A percentile compares a stretch with the other conserved stretches of the same genome.
These are phyloP conservation scores for Drosophila gunungcola DNA, from an alignment of 1,140 invertebrate genomes.

Conservation along the genomic window DNA sequence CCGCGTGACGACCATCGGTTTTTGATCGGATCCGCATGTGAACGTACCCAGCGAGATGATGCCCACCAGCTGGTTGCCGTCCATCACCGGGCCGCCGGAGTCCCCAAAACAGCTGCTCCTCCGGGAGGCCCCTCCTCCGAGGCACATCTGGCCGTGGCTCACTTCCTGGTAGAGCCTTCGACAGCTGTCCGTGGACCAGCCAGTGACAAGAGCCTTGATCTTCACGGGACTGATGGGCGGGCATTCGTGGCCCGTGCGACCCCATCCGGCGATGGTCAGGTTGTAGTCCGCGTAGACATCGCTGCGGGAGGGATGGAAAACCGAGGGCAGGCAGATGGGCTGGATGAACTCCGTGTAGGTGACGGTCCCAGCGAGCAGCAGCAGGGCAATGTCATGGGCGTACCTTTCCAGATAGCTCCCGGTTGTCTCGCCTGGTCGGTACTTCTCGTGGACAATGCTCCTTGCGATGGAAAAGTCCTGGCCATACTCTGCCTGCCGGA, in stretches of 20 bases:
- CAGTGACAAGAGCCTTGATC: constrained; percentile 22
- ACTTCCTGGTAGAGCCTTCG: constrained; percentile 8
- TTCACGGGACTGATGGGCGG: constrained; percentile 38
- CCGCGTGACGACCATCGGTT: constrained; percentile 54
- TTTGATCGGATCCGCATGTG: constrained; percentile 16
- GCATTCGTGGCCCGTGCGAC: constrained; percentile 28
- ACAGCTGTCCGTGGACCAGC: constrained; percentile 21
- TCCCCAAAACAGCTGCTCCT: constrained; percentile 47
- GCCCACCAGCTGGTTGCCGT: constrained; percentile 32
- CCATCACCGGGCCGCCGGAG: constrained; percentile 59
- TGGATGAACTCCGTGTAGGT: constrained; percentile 26
- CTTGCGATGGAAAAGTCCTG: constrained; percentile 33
- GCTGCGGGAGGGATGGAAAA: background rate
- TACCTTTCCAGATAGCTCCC: background rate
- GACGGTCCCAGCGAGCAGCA: constrained; percentile 22
- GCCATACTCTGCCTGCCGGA: constrained; percentile 7
- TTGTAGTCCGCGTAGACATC: constrained; percentile 33
- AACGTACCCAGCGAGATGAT: constrained; percentile 41
- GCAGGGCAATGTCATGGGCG: constrained; percentile 52
- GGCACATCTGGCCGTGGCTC: constrained; percentile 46
- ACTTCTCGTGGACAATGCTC: constrained; percentile 46
- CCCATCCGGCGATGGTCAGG: constrained; percentile 62
- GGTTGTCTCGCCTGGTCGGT: background rate
- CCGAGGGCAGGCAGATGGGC: constrained; percentile 49
- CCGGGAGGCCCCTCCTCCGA: constrained; percentile 22